These are phyloP conservation scores for Apostichopus leukothele DNA, from an alignment of 53 echinoderm and acorn worm species.

Conservation along the genomic window DNA sequence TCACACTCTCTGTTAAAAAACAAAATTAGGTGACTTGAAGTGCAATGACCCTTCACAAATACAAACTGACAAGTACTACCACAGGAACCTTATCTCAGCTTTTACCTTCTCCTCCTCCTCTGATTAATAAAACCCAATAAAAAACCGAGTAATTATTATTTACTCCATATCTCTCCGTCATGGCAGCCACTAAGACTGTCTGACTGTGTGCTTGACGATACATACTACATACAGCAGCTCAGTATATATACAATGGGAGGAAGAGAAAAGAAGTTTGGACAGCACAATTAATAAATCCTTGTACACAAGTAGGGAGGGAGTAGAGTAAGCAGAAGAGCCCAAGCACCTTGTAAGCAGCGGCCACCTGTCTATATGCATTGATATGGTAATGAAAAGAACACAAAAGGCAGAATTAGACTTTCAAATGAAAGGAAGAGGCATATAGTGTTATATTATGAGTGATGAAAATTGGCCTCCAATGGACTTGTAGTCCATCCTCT, in stretches of 20 bases:
- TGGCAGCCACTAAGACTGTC: not conserved
- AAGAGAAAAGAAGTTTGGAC: not conserved
- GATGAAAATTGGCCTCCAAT: not conserved
- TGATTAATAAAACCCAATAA: constrained; percentile 32
- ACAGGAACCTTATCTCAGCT: not conserved
- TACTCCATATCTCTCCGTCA: too few species aligned
- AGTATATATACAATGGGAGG: not conserved
- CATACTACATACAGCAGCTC: not conserved
- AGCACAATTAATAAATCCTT: not conserved
- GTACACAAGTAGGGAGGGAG: not conserved
- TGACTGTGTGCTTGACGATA: too few species aligned
- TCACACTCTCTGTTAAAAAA: not conserved
- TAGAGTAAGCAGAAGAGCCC: constrained; percentile 16
- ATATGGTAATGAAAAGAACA: constrained; percentile 45
- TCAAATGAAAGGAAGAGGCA: not conserved
- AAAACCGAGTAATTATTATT: constrained; percentile 18
- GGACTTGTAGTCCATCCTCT: not conserved
- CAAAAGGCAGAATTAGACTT: constrained; percentile 40
- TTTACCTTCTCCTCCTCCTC: not conserved
- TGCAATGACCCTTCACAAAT: constrained; percentile 26
- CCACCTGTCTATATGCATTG: constrained; percentile 44
- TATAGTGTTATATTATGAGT: not conserved
- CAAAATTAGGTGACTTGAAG: constrained; percentile 13
- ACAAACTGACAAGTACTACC: constrained; percentile 22
- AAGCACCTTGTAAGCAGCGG: constrained; percentile 34